phyloP scores from a whole-genome alignment of 1,140 invertebrate species.

The Parapsyche elsis region DNA sequence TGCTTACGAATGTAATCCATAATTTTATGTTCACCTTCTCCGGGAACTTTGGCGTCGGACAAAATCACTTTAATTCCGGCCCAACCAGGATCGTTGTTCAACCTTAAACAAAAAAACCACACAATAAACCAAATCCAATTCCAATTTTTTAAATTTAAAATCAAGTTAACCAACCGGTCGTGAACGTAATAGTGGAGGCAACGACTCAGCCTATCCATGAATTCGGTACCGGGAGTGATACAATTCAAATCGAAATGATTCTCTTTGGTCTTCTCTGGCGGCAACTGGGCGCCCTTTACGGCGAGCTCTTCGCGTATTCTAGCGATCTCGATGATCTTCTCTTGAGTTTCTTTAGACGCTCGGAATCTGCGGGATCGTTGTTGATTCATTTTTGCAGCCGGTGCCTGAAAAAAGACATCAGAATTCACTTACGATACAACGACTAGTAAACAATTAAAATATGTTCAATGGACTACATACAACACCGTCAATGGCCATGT shows the following conservation, averaged over 20 bases:
- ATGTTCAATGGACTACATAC: slow-evolving; percentile 67
- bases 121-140: background rate
- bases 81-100: slow-evolving; percentile 98
- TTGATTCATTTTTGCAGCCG: slow-evolving; percentile 99
- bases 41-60: slow-evolving; percentile 98
- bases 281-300: slow-evolving; percentile 81
- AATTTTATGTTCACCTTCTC: slow-evolving; percentile 99
- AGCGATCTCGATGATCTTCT: slow-evolving; percentile 90
- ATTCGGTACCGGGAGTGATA: slow-evolving; percentile 98
- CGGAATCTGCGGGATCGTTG: slow-evolving; percentile 96
- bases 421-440: background rate
- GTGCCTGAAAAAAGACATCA: slow-evolving; percentile 73
- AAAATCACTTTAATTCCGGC: slow-evolving; percentile 94
- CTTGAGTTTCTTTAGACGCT: slow-evolving; percentile 93
- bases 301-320: slow-evolving; percentile 80
- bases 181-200: slow-evolving; percentile 98
- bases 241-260: slow-evolving; percentile 99
- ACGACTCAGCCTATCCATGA: slow-evolving; percentile 94
- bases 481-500: slow-evolving; percentile 99
- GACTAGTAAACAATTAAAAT: background rate
- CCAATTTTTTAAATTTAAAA: slow-evolving; percentile 30
- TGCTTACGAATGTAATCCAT: slow-evolving; percentile 99
- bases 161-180: slow-evolving; percentile 69
- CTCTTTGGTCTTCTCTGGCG: slow-evolving; percentile 90
- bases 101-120: slow-evolving; percentile 64